These are phyloP conservation scores for Rotaria macrura DNA, from an alignment of 2,888 invertebrate species.

Conservation along the genomic window DNA sequence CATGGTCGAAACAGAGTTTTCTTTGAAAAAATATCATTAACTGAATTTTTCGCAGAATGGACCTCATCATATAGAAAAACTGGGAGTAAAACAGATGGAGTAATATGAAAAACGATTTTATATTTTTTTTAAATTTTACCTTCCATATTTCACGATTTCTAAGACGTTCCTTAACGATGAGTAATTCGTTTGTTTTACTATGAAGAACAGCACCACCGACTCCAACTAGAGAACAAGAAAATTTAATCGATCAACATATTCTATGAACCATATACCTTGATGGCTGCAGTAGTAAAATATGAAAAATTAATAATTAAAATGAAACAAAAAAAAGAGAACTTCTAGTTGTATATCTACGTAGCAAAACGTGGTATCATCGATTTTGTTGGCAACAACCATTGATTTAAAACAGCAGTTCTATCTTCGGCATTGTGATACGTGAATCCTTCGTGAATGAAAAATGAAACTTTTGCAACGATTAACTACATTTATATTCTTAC, in stretches of 20 bases:
- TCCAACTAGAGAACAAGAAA: not conserved
- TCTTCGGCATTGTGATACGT: not conserved
- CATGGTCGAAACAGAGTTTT: no score
- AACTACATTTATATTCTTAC: not conserved
- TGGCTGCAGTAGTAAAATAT: not conserved
- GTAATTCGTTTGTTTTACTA: not conserved
- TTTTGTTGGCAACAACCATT: not conserved
- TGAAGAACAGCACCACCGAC: not conserved
- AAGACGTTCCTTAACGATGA: not conserved
- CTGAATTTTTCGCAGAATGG: no score
- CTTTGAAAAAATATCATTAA: no score
- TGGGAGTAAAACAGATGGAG: no score
- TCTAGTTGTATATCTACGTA: not conserved
- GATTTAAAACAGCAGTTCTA: not conserved
- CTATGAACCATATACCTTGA: not conserved
- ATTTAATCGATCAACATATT: not conserved
- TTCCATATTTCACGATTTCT: not conserved
- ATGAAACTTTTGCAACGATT: not conserved
- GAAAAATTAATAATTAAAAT: no score
- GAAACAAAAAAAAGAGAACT: not conserved
- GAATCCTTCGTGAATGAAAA: not conserved
- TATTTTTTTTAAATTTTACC: no score
- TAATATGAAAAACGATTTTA: no score
- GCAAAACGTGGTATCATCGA: slow-evolving; percentile 5
- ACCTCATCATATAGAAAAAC: no score